Conservation (phyloP, 1,140 invertebrate genomes). For the Phortica variegata region DNA sequence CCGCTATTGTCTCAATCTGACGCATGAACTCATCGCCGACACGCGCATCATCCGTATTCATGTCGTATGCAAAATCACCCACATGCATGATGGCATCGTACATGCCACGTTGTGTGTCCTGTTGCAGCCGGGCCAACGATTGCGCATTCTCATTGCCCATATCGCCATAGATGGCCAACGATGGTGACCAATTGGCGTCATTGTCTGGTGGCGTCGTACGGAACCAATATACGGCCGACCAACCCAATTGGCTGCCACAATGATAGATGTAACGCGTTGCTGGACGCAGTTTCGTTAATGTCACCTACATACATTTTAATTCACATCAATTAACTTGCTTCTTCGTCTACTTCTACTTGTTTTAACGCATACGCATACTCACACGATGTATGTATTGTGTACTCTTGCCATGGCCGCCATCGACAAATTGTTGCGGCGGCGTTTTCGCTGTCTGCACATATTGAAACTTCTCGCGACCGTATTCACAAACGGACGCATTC, state of each 20-base stretch:
- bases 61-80: conserved; percentile 95
- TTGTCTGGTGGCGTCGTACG: conserved; percentile 65
- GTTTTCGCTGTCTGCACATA: conserved; percentile 60
- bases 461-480: conserved; percentile 65
- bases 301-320: conserved; percentile 55
- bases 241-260: conserved; percentile 77
- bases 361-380: conserved; percentile 25
- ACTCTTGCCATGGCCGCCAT: conserved; percentile 70
- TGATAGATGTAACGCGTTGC: conserved; percentile 76
- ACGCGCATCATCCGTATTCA: conserved; percentile 75
- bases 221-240: conserved; percentile 79
- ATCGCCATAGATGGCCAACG: conserved; percentile 85
- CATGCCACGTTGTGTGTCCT: conserved; percentile 75
- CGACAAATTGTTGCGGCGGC: conserved; percentile 65
- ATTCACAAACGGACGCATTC: conserved; percentile 73
- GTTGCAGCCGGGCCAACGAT: conserved; percentile 77
- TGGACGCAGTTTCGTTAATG: conserved; percentile 63
- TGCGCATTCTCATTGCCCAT: conserved; percentile 88
- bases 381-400: conserved; percentile 82
- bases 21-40: conserved; percentile 90
- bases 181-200: conserved; percentile 72
- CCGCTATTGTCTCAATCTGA: conserved; percentile 83
- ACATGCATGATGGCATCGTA: conserved; percentile 91
- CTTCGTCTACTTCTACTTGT: not conserved
- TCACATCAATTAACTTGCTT: not conserved